Evolutionary conservation across 92 coral and sea anemone species (phyloP).

Genomic region (Galaxea fascicularis): DNA sequence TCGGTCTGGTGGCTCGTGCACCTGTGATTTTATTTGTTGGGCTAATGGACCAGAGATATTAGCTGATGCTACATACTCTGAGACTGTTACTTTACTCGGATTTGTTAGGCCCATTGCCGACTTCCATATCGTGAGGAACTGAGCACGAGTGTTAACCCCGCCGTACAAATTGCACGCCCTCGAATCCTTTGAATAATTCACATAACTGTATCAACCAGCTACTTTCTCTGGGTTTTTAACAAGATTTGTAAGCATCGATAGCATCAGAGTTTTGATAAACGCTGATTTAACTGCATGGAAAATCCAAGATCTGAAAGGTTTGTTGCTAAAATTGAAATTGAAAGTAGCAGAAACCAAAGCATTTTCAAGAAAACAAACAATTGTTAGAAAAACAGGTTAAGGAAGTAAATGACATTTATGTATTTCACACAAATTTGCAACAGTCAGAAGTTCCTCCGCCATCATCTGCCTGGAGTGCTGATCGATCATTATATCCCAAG

Average conservation of each 20-base stretch:
- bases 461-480: no score
- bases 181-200: slow-evolving; percentile 16
- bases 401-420: slow-evolving; percentile 17
- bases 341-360: slow-evolving; percentile 41
- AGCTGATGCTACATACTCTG: no score
- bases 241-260: slow-evolving; percentile 11
- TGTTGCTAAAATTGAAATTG: slow-evolving; percentile 44
- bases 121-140: slow-evolving; percentile 13
- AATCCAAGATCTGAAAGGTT: slow-evolving; percentile 29
- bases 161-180: slow-evolving; percentile 18
- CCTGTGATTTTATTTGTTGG: no score
- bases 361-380: slow-evolving; percentile 29
- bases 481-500: no score
- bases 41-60: no score
- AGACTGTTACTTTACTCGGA: no score
- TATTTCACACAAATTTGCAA: slow-evolving; percentile 41
- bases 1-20: no score
- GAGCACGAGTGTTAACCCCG: slow-evolving; percentile 3
- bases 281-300: slow-evolving; percentile 38
- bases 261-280: slow-evolving; percentile 11
- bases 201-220: slow-evolving; percentile 8
- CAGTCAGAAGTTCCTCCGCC: slow-evolving; percentile 36
- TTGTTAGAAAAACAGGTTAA: slow-evolving; percentile 39
- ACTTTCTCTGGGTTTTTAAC: no score
- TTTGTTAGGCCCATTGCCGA: slow-evolving; percentile 19